Evolutionary conservation across 2,888 invertebrate species (phyloP).

Genomic region (Orthosia gracilis): DNA sequence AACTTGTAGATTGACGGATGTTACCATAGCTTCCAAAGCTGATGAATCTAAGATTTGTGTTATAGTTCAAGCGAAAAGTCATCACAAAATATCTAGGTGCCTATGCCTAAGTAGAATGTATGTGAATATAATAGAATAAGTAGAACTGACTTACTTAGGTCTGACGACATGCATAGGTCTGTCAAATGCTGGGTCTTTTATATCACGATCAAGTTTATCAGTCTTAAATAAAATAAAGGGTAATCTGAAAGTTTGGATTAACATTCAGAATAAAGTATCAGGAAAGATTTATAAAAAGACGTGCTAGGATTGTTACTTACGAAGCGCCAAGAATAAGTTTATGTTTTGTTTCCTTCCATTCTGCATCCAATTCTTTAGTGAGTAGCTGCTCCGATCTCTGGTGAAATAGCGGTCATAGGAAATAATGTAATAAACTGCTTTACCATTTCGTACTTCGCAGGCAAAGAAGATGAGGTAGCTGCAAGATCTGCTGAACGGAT

Average conservation of each 20-base stretch:
- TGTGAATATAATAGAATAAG: not conserved
- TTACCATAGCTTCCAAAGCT: not conserved
- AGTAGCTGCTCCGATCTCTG: slow-evolving; percentile 87
- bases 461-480: not conserved
- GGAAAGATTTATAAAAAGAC: not conserved
- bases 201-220: slow-evolving; percentile 83
- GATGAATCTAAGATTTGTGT: no score
- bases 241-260: slow-evolving; percentile 74
- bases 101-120: not conserved
- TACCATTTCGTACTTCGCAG: not conserved
- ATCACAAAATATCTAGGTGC: not conserved
- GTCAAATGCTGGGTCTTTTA: slow-evolving; percentile 84
- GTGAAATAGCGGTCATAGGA: not conserved
- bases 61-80: not conserved
- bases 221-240: slow-evolving; percentile 88
- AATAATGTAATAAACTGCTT: not conserved
- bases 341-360: slow-evolving; percentile 85
- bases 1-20: not conserved
- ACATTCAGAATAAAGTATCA: not conserved
- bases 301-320: slow-evolving; percentile 73
- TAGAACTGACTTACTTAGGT: slow-evolving; percentile 74
- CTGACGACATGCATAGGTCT: slow-evolving; percentile 76
- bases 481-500: not conserved
- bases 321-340: slow-evolving; percentile 87
- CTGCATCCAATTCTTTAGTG: slow-evolving; percentile 82